Conservation (phyloP, 2,797 vertebrate species). For the Malacoraja senta region DNA sequence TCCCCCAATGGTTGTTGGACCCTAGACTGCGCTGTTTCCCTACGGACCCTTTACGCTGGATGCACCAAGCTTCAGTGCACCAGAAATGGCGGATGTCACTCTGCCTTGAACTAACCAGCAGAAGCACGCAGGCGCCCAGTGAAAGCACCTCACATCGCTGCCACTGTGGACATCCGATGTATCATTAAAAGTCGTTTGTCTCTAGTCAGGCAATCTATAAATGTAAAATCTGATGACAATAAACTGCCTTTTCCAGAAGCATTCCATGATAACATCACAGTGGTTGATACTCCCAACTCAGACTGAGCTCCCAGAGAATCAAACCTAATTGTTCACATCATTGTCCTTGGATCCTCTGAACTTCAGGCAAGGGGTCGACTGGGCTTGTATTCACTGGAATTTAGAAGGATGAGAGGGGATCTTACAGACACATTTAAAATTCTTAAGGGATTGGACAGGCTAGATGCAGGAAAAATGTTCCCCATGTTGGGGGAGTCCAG, state of each 20-base stretch:
- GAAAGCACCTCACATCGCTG: constrained; percentile 50
- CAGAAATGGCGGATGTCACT: constrained; percentile 14
- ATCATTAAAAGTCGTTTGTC: too few species aligned
- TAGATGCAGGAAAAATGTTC: too few species aligned
- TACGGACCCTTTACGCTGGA: too few species aligned
- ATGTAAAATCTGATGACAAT: background rate
- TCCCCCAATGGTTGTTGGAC: too few species aligned
- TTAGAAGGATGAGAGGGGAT: too few species aligned
- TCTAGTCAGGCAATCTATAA: background rate
- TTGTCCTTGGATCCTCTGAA: background rate
- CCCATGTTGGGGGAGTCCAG: too few species aligned
- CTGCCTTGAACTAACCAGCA: constrained; percentile 48
- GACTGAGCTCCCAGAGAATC: background rate
- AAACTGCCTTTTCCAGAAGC: background rate
- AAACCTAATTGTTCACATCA: background rate
- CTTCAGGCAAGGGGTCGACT: background rate
- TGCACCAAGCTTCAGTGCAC: too few species aligned
- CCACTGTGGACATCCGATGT: too few species aligned
- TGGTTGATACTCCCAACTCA: background rate
- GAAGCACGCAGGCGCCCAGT: constrained; percentile 48
- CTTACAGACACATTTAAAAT: too few species aligned
- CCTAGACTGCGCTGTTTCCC: too few species aligned
- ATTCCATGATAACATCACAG: background rate
- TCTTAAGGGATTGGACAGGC: too few species aligned
- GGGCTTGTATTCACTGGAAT: too few species aligned